Evolutionary conservation across 1,140 invertebrate genomes (phyloP), one percentile per base, ranked within the genome.

Genomic region (Drosophila paulistorum): DNA sequence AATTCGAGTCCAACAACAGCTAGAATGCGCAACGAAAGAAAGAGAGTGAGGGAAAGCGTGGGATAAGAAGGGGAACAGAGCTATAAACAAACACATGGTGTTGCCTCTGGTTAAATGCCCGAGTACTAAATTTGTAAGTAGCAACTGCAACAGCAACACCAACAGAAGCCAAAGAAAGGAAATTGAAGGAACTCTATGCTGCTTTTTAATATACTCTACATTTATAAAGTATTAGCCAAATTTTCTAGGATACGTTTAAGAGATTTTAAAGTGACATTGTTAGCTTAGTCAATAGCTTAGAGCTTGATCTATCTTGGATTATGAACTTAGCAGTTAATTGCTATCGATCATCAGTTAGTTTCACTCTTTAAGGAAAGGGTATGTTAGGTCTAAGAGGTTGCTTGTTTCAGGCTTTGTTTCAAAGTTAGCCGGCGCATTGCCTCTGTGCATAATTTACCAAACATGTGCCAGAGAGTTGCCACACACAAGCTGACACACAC

Each of bases 361-460:
- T 30, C 30, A 30, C 6, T 30, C 6, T 30, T 0, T 6, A 30
- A 6, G 30, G 10, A 51, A 3, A 51, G 45, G 10, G 45, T 51
- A 48, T 48, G 9, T 51, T 39, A 39, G 20, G 9, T 51, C 9
- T 51, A 23, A 51, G 20, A 51, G n/a, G 17, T 20, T 51, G 45
- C 39, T 45, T 55, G 59, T 41, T 64, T 48, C 45, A 64, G 30
- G 68, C 37, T 57, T 65, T 58, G 59, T 62, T 65, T 51, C 64
- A 61, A 65, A 58, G 71, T 71, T 62, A 67, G 71, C 17, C 64
- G 66, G 70, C 74, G 74, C 75, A 71, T 65, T 78, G 75, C 67
- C 45, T 54, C 61, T 73, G 62, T 78, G 82, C 76, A 81, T 86
- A 86, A 82, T 86, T 86, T 82, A 86, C 61, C 67, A 79, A 86